A percentile compares a stretch with the other conserved stretches of the same genome.
Evolutionary conservation across 2,888 invertebrate genomes (phyloP).

Genomic region (Lobophora halterata): DNA sequence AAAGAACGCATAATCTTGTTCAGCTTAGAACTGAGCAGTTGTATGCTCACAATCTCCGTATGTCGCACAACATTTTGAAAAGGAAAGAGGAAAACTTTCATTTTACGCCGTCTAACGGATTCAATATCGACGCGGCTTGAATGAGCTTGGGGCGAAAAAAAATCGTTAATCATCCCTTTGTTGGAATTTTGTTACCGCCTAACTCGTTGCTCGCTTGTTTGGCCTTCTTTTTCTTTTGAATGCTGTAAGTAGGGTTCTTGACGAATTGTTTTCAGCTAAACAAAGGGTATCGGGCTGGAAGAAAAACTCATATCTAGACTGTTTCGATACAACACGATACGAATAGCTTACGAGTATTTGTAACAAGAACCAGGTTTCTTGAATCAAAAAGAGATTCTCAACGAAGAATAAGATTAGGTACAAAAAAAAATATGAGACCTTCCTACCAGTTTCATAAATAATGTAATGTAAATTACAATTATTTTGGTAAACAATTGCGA

Average conservation of each 20-base stretch:
- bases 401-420: too few species aligned
- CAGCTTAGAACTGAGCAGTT: constrained; percentile 25
- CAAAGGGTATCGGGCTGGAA: constrained; percentile 49
- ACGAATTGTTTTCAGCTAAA: constrained; percentile 75
- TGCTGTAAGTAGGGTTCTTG: constrained; percentile 70
- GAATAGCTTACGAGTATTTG: too few species aligned
- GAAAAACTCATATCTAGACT: too few species aligned
- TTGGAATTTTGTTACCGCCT: constrained; percentile 79
- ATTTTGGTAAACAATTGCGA: constrained; percentile 24
- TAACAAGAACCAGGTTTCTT: too few species aligned
- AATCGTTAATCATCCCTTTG: constrained; percentile 81
- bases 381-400: too few species aligned
- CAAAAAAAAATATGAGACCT: too few species aligned
- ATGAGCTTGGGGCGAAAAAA: constrained; percentile 69
- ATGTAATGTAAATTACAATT: not conserved
- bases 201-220: constrained; percentile 80
- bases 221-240: constrained; percentile 75
- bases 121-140: constrained; percentile 79
- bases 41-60: constrained; percentile 36
- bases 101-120: constrained; percentile 78
- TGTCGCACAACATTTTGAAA: constrained; percentile 56
- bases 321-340: too few species aligned
- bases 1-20: too few species aligned
- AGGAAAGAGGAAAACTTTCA: constrained; percentile 73
- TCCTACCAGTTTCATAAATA: not conserved